A percentile compares a stretch with the other conserved stretches of the same genome.
Conservation (phyloP, 2,888 invertebrate genomes). For the Mystacides longicornis region DNA sequence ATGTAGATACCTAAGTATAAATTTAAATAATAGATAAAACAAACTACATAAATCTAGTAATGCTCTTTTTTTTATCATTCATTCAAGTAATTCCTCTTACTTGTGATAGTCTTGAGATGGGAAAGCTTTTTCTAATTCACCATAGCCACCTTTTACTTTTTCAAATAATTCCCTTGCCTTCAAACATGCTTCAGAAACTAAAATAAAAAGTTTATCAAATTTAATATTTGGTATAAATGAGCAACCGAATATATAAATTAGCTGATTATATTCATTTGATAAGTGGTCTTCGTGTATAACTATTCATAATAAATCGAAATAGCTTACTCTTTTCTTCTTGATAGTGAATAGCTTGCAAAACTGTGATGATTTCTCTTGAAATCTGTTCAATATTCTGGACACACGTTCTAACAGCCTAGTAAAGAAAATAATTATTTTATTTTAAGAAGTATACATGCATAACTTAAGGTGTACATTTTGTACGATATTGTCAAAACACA, state of each 20-base stretch:
- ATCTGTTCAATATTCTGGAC: conserved; percentile 72
- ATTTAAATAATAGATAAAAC: too few relatives aligned
- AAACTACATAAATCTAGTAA: too few relatives aligned
- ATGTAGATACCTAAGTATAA: too few relatives aligned
- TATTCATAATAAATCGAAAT: not conserved
- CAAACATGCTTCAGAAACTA: conserved; percentile 56
- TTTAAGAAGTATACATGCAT: not conserved
- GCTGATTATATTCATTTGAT: too few relatives aligned
- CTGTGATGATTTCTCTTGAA: conserved; percentile 69
- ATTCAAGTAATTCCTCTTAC: conserved; percentile 36
- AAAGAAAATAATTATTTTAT: conserved; percentile 21
- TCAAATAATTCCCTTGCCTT: conserved; percentile 60
- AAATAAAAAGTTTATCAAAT: too few relatives aligned
- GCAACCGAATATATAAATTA: too few relatives aligned
- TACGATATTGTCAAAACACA: too few relatives aligned
- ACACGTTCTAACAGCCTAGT: conserved; percentile 58
- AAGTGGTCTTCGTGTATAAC: too few relatives aligned
- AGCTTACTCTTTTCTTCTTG: conserved; percentile 61
- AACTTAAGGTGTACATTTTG: not conserved
- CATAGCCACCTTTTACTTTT: conserved; percentile 57
- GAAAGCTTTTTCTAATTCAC: conserved; percentile 56
- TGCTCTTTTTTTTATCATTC: too few relatives aligned
- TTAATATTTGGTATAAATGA: too few relatives aligned
- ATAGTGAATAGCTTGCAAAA: conserved; percentile 77
- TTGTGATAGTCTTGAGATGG: conserved; percentile 76